phyloP scores from a whole-genome alignment of 2,797 vertebrate genomes.

The Bovichtus variegatus region DNA sequence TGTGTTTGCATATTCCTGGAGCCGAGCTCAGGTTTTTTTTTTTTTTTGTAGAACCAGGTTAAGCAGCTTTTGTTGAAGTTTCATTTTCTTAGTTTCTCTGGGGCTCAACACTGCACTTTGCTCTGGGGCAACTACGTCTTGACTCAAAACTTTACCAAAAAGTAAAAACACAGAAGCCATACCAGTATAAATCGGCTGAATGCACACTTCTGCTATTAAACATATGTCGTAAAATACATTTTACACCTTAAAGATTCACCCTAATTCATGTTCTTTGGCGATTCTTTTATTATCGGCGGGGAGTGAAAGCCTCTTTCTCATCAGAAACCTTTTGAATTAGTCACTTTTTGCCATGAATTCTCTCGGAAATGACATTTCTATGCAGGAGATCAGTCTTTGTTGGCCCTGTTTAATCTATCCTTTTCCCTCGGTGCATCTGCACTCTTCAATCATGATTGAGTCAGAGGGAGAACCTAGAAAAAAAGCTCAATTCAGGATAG shows the following conservation, averaged over 20 bases:
- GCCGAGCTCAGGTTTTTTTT: too few relatives aligned
- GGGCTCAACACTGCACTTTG: too few relatives aligned
- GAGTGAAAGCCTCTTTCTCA: conserved; percentile 34
- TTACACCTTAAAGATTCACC: not conserved
- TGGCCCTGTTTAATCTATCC: conserved; percentile 49
- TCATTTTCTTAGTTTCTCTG: too few relatives aligned
- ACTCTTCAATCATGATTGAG: conserved; percentile 51
- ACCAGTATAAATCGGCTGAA: not conserved
- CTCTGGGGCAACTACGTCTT: too few relatives aligned
- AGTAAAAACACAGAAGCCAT: not conserved
- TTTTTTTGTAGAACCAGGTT: too few relatives aligned
- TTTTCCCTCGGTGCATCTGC: conserved; percentile 36
- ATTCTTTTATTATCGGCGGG: conserved; percentile 1
- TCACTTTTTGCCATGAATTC: conserved; percentile 40
- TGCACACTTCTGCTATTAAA: not conserved
- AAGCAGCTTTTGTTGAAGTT: too few relatives aligned
- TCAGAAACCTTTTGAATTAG: conserved; percentile 51
- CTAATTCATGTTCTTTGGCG: not conserved
- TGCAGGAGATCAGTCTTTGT: conserved; percentile 57
- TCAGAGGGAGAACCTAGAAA: not conserved
- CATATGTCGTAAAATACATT: not conserved
- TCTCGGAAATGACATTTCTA: conserved; percentile 58
- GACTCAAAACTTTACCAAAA: not conserved
- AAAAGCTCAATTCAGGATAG: conserved; percentile 12
- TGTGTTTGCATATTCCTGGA: conserved; percentile 22